phyloP scores from a whole-genome alignment of 2,797 vertebrate genomes.

The Pteropus rufus region DNA sequence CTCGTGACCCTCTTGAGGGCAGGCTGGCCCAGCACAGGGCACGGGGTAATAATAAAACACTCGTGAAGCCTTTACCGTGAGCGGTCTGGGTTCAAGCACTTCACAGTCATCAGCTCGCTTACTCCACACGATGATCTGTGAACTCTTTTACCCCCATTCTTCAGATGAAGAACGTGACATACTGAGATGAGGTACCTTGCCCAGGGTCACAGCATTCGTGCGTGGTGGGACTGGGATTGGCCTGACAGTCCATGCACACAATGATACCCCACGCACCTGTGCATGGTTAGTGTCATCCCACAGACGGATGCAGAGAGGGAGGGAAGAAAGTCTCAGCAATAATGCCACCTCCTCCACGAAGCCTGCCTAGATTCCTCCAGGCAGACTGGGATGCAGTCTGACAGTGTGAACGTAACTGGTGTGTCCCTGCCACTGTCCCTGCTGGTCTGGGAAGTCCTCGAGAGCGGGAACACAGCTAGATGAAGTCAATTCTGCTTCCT shows the following conservation, averaged over 20 bases:
- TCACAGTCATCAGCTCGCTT: fast-evolving
- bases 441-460: background rate
- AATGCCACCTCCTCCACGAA: background rate
- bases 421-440: background rate
- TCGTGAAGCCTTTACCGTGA: fast-evolving
- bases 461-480: background rate
- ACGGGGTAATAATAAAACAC: fast-evolving
- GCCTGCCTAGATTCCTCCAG: background rate
- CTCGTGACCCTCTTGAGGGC: background rate
- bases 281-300: background rate
- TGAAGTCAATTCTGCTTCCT: background rate
- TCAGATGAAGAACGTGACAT: background rate
- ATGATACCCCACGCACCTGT: too few species aligned
- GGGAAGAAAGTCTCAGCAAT: background rate
- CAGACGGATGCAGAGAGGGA: fast-evolving
- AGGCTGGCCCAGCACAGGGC: background rate
- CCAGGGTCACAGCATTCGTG: background rate
- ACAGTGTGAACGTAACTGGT: background rate
- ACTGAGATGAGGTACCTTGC: background rate
- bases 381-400: background rate
- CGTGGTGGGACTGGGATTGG: background rate
- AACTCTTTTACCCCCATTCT: background rate
- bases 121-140: fast-evolving
- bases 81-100: fast-evolving
- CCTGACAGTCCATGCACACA: background rate